phyloP scores from a whole-genome alignment of 2,113 vertebrate genomes.

The Rhagologus leucostigma region DNA sequence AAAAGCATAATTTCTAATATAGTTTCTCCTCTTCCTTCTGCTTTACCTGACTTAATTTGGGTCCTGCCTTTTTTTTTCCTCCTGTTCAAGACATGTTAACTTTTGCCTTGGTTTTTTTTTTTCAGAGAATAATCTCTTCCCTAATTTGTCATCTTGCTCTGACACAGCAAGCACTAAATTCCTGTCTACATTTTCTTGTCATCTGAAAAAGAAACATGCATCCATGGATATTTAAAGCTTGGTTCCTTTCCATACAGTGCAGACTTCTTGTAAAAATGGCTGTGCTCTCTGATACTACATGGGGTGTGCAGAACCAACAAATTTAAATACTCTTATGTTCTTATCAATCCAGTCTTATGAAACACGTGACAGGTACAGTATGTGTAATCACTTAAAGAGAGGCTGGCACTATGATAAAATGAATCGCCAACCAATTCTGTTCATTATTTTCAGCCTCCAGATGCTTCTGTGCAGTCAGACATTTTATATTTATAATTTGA shows the following conservation, averaged over 20 bases:
- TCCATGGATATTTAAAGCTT: background rate
- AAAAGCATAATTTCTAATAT: background rate
- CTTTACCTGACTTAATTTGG: background rate
- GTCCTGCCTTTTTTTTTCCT: background rate
- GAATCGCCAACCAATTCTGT: background rate
- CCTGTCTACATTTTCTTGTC: background rate
- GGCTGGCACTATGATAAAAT: background rate
- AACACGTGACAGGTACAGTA: background rate
- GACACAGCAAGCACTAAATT: background rate
- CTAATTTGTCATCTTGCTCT: background rate
- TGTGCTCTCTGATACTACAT: background rate
- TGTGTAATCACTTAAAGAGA: background rate
- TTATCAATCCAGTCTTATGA: background rate
- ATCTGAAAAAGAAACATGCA: background rate
- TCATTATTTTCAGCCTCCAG: background rate
- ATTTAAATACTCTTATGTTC: background rate
- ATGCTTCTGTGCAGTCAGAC: background rate
- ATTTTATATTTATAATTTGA: background rate
- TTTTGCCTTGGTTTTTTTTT: background rate
- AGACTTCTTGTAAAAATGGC: background rate
- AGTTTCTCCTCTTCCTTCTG: background rate
- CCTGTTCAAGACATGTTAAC: background rate
- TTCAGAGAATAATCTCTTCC: background rate
- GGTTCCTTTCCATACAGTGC: background rate
- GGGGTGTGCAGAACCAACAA: background rate